phyloP scores from a whole-genome alignment of 1,140 invertebrate species.

The Drosophila melanica region DNA sequence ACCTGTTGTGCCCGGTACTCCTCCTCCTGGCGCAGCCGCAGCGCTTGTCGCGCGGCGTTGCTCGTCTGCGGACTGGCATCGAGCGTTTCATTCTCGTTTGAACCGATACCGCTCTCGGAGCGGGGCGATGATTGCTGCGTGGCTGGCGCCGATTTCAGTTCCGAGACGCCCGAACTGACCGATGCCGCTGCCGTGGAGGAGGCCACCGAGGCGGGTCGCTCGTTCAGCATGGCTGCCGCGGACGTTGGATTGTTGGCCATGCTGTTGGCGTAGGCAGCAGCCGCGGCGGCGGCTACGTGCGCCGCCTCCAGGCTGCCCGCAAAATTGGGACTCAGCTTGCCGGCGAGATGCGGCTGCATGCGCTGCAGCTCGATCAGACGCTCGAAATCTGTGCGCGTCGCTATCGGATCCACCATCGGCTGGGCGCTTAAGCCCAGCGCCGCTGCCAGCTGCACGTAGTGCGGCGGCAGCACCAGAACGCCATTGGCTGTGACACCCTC shows the following conservation, averaged over 20 bases:
- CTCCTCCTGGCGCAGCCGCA: slow-evolving; percentile 70
- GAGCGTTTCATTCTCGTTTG: slow-evolving; percentile 63
- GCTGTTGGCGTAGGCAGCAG: slow-evolving; percentile 72
- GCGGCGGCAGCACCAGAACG: slow-evolving; percentile 73
- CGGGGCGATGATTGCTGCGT: slow-evolving; percentile 71
- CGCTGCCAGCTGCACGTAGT: slow-evolving; percentile 80
- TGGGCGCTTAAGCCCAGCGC: slow-evolving; percentile 76
- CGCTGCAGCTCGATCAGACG: slow-evolving; percentile 78
- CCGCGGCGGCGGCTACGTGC: slow-evolving; percentile 74
- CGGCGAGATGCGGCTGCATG: slow-evolving; percentile 67
- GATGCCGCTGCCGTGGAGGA: slow-evolving; percentile 51
- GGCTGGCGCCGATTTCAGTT: slow-evolving; percentile 62
- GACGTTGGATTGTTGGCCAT: slow-evolving; percentile 47
- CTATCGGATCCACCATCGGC: slow-evolving; percentile 71
- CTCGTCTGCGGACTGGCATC: slow-evolving; percentile 68
- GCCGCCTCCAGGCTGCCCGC: slow-evolving; percentile 71
- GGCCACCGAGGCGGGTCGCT: slow-evolving; percentile 67
- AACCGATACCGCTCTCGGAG: slow-evolving; percentile 70
- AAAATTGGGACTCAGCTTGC: slow-evolving; percentile 70
- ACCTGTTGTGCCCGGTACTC: slow-evolving; percentile 65
- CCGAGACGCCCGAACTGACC: slow-evolving; percentile 68
- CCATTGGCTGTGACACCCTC: slow-evolving; percentile 46
- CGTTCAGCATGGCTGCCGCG: slow-evolving; percentile 43
- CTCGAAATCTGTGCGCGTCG: slow-evolving; percentile 79
- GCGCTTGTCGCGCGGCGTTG: slow-evolving; percentile 62